Conservation (phyloP, 2,888 invertebrate genomes). For the Spilarctia lutea region DNA sequence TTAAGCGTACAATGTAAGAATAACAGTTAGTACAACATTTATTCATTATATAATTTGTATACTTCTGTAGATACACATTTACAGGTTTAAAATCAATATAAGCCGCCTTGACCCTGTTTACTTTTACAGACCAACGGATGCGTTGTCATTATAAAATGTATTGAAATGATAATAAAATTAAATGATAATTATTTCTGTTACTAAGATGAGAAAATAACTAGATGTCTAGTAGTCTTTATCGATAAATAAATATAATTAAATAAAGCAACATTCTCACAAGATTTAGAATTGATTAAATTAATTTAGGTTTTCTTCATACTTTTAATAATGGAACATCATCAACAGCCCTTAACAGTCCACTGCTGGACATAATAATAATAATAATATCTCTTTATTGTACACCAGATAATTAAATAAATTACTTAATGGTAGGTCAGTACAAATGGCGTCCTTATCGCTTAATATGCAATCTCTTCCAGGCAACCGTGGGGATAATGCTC, state of each 20-base stretch:
- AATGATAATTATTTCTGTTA: conserved; percentile 38
- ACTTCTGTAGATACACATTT: conserved; percentile 66
- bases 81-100: conserved; percentile 79
- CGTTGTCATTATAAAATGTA: conserved; percentile 69
- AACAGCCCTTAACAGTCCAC: too few relatives aligned
- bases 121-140: conserved; percentile 74
- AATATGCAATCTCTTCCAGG: too few relatives aligned
- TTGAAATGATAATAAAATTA: conserved; percentile 68
- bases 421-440: too few relatives aligned
- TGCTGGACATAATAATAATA: too few relatives aligned
- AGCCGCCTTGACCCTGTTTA: conserved; percentile 80
- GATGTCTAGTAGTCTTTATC: background rate
- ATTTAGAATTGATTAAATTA: background rate
- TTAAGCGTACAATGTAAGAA: background rate
- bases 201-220: conserved; percentile 19
- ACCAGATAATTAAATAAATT: too few relatives aligned
- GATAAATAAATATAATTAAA: background rate
- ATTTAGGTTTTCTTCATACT: background rate
- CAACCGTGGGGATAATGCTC: too few relatives aligned
- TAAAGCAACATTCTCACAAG: background rate
- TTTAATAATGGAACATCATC: too few relatives aligned
- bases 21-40: background rate
- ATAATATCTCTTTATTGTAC: too few relatives aligned
- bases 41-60: conserved; percentile 64
- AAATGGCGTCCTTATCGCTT: too few relatives aligned